phyloP scores from a whole-genome alignment of 2,113 vertebrate species.

The Ondatra zibethicus region DNA sequence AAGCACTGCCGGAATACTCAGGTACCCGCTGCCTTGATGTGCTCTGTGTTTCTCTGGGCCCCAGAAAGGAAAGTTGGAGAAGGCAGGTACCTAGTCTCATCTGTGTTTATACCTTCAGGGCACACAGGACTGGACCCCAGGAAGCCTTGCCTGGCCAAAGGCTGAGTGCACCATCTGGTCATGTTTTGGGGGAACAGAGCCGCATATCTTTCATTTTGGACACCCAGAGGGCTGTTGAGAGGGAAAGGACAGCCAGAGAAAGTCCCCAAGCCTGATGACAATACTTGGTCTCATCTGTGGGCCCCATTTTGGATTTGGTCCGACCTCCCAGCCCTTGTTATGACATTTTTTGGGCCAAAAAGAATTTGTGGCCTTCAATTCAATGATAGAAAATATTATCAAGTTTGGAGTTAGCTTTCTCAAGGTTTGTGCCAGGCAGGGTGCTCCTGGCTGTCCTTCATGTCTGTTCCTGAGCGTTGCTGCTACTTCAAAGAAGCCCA shows the following conservation, averaged over 20 bases:
- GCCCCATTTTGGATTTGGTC: slow-evolving; percentile 47
- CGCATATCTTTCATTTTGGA: neutral
- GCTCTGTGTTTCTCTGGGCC: neutral
- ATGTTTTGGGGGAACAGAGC: neutral
- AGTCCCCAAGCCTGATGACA: slow-evolving; percentile 32
- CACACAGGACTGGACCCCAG: neutral
- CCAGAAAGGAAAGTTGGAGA: neutral
- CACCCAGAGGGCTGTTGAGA: slow-evolving; percentile 45
- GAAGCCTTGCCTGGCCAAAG: neutral
- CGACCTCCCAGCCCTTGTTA: slow-evolving; percentile 55
- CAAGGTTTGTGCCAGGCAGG: neutral
- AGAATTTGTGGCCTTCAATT: slow-evolving; percentile 34
- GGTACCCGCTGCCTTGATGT: neutral
- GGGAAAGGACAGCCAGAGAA: neutral
- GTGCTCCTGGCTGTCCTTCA: neutral
- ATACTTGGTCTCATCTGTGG: neutral
- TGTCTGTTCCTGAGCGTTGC: neutral
- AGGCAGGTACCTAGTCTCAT: neutral
- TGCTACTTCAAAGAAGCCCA: neutral
- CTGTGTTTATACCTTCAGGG: neutral
- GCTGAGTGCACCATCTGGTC: neutral
- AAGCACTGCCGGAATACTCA: neutral
- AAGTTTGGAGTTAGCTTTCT: slow-evolving; percentile 25
- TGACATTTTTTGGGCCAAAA: slow-evolving; percentile 37
- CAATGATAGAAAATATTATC: slow-evolving; percentile 29